Conservation (phyloP, 2,797 vertebrate species). For the Xenopus petersii region DNA sequence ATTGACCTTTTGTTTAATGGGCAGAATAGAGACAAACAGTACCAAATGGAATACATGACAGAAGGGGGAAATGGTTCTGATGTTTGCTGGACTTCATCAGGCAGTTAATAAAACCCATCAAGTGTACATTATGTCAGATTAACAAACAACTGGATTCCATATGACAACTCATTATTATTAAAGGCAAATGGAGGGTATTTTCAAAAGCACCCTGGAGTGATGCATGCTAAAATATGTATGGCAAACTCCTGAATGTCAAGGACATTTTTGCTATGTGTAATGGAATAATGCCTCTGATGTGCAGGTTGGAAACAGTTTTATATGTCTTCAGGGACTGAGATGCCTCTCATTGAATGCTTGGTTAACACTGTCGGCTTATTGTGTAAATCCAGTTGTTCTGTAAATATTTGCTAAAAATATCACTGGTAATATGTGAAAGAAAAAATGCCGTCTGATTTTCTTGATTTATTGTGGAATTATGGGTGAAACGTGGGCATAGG, state of each 20-base stretch:
- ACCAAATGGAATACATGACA: conserved; percentile 58
- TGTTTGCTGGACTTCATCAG: conserved; percentile 60
- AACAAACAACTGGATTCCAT: conserved; percentile 68
- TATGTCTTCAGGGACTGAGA: conserved; percentile 63
- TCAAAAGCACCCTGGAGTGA: conserved; percentile 74
- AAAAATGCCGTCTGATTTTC: too few species aligned
- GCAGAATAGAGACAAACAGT: conserved; percentile 59
- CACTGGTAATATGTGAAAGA: too few species aligned
- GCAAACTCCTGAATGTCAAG: conserved; percentile 73
- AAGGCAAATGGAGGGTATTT: conserved; percentile 74
- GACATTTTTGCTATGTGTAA: conserved; percentile 66
- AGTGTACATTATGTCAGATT: conserved; percentile 71
- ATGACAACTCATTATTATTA: conserved; percentile 78
- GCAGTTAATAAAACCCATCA: conserved; percentile 75
- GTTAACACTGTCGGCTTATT: conserved; percentile 55
- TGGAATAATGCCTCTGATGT: conserved; percentile 65
- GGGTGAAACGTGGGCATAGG: too few species aligned
- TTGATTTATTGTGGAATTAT: too few species aligned
- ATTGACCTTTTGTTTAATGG: conserved; percentile 70
- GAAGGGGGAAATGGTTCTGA: conserved; percentile 62
- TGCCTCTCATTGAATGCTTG: conserved; percentile 64
- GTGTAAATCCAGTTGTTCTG: conserved; percentile 52
- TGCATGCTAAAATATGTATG: conserved; percentile 70
- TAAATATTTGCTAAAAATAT: conserved; percentile 60
- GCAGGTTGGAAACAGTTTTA: conserved; percentile 67